phyloP scores from a whole-genome alignment of 2,888 invertebrate species.

The Crepidodera aurea region DNA sequence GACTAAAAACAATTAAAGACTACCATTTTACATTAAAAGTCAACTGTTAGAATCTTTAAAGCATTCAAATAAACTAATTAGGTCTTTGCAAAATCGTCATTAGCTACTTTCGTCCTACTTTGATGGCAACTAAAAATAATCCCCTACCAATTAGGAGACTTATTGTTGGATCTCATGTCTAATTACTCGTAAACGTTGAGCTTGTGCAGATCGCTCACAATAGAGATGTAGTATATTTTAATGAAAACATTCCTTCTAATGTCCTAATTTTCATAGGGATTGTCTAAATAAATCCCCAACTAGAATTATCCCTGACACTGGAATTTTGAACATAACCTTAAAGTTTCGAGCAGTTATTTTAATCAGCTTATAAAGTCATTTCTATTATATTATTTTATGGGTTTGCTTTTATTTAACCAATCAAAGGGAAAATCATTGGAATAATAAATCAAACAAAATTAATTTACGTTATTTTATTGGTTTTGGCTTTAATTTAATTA shows the following conservation, averaged over 20 bases:
- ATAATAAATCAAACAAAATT: too few species aligned
- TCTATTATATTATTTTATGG: neutral
- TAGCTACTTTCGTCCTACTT: slow-evolving; percentile 30
- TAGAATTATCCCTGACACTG: slow-evolving; percentile 42
- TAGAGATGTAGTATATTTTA: slow-evolving; percentile 44
- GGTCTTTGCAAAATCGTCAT: slow-evolving; percentile 26
- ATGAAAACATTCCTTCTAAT: slow-evolving; percentile 42
- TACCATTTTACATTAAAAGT: neutral
- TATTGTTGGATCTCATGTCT: slow-evolving; percentile 49
- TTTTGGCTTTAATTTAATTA: too few species aligned
- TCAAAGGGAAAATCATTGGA: too few species aligned
- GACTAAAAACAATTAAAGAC: too few species aligned
- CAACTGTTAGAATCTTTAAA: slow-evolving; percentile 16
- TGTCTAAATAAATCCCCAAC: slow-evolving; percentile 47
- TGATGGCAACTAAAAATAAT: slow-evolving; percentile 42
- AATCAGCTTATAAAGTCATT: slow-evolving; percentile 4
- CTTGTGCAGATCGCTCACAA: slow-evolving; percentile 29
- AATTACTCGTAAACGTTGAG: slow-evolving; percentile 51
- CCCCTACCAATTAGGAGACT: slow-evolving; percentile 51
- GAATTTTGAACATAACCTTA: slow-evolving; percentile 8
- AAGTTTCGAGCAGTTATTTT: slow-evolving; percentile 9
- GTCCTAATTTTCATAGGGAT: slow-evolving; percentile 43
- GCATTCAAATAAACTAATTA: slow-evolving; percentile 34
- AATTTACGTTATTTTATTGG: too few species aligned
- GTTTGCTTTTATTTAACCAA: neutral